Evolutionary conservation across 2,797 vertebrate species (phyloP).

Genomic region (Pseudochirops cupreus): DNA sequence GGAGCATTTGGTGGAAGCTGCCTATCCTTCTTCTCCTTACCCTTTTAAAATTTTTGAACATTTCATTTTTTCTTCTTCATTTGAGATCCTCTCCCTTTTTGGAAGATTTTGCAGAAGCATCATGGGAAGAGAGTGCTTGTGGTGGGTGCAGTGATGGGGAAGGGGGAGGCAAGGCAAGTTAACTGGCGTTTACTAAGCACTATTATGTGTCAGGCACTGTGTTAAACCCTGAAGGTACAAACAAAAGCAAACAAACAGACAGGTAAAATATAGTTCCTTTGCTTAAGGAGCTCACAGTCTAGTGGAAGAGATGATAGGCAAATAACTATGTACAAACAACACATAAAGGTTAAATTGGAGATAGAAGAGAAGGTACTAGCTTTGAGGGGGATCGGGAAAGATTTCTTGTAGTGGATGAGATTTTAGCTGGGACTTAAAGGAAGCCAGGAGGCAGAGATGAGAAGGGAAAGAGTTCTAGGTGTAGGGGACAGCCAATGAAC

Average conservation of each 20-base stretch:
- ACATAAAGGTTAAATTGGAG: not conserved
- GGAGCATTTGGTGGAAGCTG: not conserved
- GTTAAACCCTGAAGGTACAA: not conserved
- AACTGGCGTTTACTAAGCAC: not conserved
- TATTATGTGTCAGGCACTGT: not conserved
- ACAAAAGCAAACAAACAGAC: not conserved
- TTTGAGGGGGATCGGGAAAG: not conserved
- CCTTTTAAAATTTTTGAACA: not conserved
- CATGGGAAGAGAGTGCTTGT: not conserved
- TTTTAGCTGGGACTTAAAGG: not conserved
- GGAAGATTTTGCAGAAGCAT: not conserved
- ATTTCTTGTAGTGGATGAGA: not conserved
- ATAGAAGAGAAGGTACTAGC: not conserved
- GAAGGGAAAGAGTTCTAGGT: not conserved
- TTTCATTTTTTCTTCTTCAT: not conserved
- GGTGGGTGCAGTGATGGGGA: too few relatives aligned
- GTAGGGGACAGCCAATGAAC: not conserved
- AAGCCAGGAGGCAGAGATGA: not conserved
- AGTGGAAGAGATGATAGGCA: not conserved
- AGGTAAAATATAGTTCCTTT: not conserved
- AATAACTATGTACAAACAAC: not conserved
- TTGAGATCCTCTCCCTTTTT: not conserved
- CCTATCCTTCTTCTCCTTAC: not conserved
- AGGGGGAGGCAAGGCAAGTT: not conserved
- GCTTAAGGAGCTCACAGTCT: not conserved